phyloP scores from a whole-genome alignment of 2,888 invertebrate species.

The Cheilosia vernalis region DNA sequence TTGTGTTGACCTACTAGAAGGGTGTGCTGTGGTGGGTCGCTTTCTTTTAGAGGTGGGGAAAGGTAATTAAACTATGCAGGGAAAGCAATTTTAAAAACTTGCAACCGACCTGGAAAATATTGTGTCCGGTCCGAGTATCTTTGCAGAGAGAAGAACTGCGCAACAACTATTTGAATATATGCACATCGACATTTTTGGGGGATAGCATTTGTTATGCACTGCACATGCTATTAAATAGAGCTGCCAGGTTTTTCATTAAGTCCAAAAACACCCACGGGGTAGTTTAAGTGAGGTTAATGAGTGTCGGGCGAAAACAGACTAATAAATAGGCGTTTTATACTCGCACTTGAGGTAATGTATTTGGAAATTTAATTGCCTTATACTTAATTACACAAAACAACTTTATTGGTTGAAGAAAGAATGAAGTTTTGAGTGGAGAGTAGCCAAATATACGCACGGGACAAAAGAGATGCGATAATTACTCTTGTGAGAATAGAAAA shows the following conservation, averaged over 20 bases:
- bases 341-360: too few species aligned
- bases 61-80: slow-evolving; percentile 67
- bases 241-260: slow-evolving; percentile 29
- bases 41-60: slow-evolving; percentile 25
- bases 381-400: too few species aligned
- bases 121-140: slow-evolving; percentile 56
- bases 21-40: slow-evolving; percentile 7
- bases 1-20: slow-evolving; percentile 48
- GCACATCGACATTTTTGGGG: slow-evolving; percentile 18
- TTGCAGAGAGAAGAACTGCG: slow-evolving; percentile 61
- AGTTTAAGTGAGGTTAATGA: too few species aligned
- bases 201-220: slow-evolving; percentile 54
- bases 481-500: too few species aligned
- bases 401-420: too few species aligned
- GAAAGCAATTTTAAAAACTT: slow-evolving; percentile 32
- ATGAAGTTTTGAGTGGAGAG: too few species aligned
- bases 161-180: slow-evolving; percentile 61
- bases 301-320: too few species aligned
- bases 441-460: too few species aligned
- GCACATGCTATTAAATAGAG: slow-evolving; percentile 50
- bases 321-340: too few species aligned
- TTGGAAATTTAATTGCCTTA: too few species aligned
- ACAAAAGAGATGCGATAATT: too few species aligned
- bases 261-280: too few species aligned
- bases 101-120: slow-evolving; percentile 62